Conservation (phyloP, 1,140 invertebrate genomes). For the Rhynchophorus ferrugineus region DNA sequence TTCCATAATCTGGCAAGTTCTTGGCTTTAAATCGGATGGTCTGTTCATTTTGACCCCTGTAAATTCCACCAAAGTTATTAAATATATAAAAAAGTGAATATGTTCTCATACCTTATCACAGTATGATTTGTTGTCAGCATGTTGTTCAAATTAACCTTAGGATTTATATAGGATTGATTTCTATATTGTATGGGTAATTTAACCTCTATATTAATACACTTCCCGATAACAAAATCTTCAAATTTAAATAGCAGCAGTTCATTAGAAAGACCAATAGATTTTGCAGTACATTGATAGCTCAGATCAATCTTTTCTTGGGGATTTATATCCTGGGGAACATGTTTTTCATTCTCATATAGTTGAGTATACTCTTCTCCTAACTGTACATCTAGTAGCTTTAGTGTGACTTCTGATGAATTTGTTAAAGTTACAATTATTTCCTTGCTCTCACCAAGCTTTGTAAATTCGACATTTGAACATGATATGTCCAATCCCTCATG, state of each 20-base stretch:
- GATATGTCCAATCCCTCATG: constrained; percentile 34
- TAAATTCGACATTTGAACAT: constrained; percentile 30
- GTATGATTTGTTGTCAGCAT: background rate
- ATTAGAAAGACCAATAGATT: constrained; percentile 49
- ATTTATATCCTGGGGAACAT: constrained; percentile 34
- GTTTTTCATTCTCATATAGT: background rate
- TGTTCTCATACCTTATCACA: background rate
- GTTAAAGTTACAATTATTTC: constrained; percentile 31
- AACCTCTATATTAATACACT: constrained; percentile 46
- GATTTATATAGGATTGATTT: too few species aligned
- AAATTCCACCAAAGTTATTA: background rate
- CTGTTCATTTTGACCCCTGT: constrained; percentile 39
- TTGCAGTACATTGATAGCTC: constrained; percentile 43
- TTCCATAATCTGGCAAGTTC: constrained; percentile 44
- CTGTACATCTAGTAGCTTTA: constrained; percentile 26
- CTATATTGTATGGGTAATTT: too few species aligned
- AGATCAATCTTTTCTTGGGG: constrained; percentile 37
- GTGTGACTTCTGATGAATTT: constrained; percentile 23
- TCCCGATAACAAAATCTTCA: constrained; percentile 48
- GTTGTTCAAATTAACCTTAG: too few species aligned
- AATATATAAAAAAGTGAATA: background rate
- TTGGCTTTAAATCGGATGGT: constrained; percentile 48
- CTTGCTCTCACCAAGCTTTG: constrained; percentile 38
- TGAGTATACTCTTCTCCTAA: constrained; percentile 13
- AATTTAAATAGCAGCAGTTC: constrained; percentile 54